Conservation (phyloP, 2,888 invertebrate genomes). For the Hipparchia semele region DNA sequence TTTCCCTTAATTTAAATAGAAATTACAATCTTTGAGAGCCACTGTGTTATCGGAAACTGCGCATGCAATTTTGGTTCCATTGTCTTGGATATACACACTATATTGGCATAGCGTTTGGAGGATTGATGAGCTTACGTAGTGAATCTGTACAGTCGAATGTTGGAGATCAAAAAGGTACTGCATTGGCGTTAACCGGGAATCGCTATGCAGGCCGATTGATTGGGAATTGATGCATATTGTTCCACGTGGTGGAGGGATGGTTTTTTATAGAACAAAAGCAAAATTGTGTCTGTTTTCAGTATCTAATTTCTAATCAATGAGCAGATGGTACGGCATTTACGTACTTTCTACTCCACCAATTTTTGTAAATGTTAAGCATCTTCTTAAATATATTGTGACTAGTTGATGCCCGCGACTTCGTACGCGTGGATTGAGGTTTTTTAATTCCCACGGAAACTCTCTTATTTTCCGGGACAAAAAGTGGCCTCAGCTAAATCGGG, state of each 20-base stretch:
- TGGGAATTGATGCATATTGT: conserved; percentile 32
- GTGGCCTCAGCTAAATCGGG: no score
- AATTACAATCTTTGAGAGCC: conserved; percentile 11
- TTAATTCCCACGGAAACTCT: no score
- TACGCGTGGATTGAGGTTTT: no score
- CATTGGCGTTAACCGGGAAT: conserved; percentile 25
- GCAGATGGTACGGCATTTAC: no score
- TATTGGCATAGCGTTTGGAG: conserved; percentile 22
- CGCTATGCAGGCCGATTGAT: conserved; percentile 25
- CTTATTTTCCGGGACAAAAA: no score
- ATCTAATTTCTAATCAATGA: no score
- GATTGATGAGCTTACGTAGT: conserved; percentile 19
- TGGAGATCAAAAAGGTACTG: conserved; percentile 31
- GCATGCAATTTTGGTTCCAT: conserved; percentile 36
- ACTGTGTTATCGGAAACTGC: conserved; percentile 26
- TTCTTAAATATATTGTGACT: no score
- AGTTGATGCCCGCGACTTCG: no score
- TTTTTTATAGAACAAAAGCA: neutral
- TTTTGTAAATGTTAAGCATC: no score
- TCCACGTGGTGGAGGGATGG: conserved; percentile 15
- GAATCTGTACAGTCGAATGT: conserved; percentile 24
- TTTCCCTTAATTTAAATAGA: neutral
- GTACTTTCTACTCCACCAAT: no score
- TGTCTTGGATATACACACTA: conserved; percentile 30
- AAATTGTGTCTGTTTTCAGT: conserved; percentile 1